Evolutionary conservation across 2,888 invertebrate species (phyloP).

Genomic region (Orthosia cruda): DNA sequence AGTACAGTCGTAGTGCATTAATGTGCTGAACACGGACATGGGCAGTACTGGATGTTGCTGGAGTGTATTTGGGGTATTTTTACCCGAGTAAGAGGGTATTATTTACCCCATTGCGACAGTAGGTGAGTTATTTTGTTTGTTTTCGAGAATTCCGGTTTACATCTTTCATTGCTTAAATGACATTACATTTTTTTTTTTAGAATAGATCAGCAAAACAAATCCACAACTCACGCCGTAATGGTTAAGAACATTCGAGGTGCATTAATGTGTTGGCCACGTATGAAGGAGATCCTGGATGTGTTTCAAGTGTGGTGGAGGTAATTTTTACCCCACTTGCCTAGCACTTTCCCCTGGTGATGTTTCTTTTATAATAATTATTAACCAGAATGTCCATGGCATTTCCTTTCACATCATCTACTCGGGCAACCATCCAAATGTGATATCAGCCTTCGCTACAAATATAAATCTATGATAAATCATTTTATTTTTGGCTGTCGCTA

Average conservation of each 20-base stretch:
- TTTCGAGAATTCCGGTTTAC: background rate
- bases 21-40: constrained; percentile 72
- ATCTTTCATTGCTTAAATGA: background rate
- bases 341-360: too few relatives aligned
- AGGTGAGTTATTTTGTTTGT: too few relatives aligned
- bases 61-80: background rate
- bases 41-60: constrained; percentile 60
- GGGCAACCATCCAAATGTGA: background rate
- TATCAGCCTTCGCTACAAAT: background rate
- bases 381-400: too few relatives aligned
- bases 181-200: too few relatives aligned
- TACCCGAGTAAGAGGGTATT: background rate
- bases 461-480: too few relatives aligned
- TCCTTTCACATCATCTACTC: background rate
- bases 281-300: constrained; percentile 60
- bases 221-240: constrained; percentile 89
- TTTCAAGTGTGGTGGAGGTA: background rate
- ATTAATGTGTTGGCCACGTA: constrained; percentile 80
- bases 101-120: too few relatives aligned
- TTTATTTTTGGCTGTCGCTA: background rate
- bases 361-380: too few relatives aligned
- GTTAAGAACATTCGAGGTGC: constrained; percentile 86
- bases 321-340: too few relatives aligned
- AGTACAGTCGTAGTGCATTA: constrained; percentile 87
- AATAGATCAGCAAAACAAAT: constrained; percentile 87